Evolutionary conservation across 2,113 vertebrate species (phyloP), one percentile per base, ranked within the genome.

Genomic region (Lichenostomus cassidix): DNA sequence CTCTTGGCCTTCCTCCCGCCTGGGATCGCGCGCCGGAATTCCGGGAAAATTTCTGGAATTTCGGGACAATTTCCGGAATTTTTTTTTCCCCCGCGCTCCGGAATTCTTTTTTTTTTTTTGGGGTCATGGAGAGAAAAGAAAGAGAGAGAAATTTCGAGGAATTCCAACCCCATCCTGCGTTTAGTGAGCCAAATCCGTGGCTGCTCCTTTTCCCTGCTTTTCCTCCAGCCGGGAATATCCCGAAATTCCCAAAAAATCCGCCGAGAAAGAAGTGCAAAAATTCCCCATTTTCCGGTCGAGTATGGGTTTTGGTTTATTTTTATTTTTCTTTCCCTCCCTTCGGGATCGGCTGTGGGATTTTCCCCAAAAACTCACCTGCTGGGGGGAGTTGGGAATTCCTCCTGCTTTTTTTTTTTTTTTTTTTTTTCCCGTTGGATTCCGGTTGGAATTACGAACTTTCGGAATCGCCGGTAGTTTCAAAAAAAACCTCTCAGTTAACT

Each of bases 131-230:
- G 81, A 91, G 92, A n/a, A n/a, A n/a, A n/a, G n/a, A 88, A 22
- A 47, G 42, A 44, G 42, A 44, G 42, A 44, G 42, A 44, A 16
- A 44, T 37, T 37, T 37, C 37, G 37, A 37, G 41, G 91, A 96
- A 94, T 90, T 37, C 11, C 96, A 69, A 19, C 95, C 92, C 41
- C 2, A 25, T 84, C 87, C 86, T 62, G 77, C 82, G 31, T 88
- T 70, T 37, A 81, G 90, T 13, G 79, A 94, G 95, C 93, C 47
- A 1, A 83, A 46, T 91, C 79, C 46, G 1, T 46, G 89, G 93
- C 83, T 73, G 95, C 92, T 97, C 94, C 83, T 76, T 74, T 77
- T 82, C 90, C 83, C 75, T 76, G 93, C 90, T 41, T 49, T 37
- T 94, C 56, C 31, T 80, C 83, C 92, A 85, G 78, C 93, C 46